Evolutionary conservation across 2,113 vertebrate genomes (phyloP).

Genomic region (Geothlypis trichas): DNA sequence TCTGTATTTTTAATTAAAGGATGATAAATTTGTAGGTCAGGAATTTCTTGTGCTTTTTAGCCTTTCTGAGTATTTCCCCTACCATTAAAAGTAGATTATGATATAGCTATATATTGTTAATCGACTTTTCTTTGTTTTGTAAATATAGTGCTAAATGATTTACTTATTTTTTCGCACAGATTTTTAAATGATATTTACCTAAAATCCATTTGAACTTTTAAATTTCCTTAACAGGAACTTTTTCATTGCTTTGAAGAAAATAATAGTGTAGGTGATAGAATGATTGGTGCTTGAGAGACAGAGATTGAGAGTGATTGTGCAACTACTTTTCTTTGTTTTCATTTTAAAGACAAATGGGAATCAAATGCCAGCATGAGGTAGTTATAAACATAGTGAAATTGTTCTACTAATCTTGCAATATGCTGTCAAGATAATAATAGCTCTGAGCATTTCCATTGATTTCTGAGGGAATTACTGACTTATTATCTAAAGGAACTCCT

Average conservation of each 20-base stretch:
- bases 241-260: not conserved
- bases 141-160: not conserved
- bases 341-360: conserved; percentile 50
- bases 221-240: not conserved
- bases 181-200: not conserved
- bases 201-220: not conserved
- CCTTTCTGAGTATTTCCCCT: not conserved
- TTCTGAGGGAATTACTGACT: conserved; percentile 48
- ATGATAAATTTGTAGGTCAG: not conserved
- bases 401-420: conserved; percentile 38
- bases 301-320: not conserved
- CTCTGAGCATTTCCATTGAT: conserved; percentile 37
- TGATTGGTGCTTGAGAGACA: not conserved
- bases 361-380: conserved; percentile 21
- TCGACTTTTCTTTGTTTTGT: not conserved
- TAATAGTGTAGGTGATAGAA: not conserved
- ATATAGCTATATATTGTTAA: not conserved
- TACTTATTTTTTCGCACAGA: not conserved
- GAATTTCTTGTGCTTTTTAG: not conserved
- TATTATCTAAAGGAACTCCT: not conserved
- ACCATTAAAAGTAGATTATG: not conserved
- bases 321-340: conserved; percentile 34
- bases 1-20: not conserved
- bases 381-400: conserved; percentile 26
- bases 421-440: conserved; percentile 36